Base-by-base conservation (phyloP, 1,140 invertebrate genomes). In the Nasonia vitripennis region DNA sequence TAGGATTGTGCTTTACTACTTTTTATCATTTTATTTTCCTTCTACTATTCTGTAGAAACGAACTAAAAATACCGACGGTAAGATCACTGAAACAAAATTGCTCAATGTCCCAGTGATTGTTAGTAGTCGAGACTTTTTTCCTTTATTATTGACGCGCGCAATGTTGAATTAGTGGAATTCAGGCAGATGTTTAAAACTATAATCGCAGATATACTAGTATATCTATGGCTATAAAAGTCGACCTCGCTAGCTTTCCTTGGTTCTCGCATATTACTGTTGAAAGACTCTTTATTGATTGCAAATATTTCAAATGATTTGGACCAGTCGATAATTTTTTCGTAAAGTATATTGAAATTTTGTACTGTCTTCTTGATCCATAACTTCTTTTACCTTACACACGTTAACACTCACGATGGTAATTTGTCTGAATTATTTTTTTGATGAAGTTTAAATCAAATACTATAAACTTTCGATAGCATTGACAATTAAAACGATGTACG, bases 11-110 rank as follows among this genome's bases (percentile, higher is more conserved):
- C 62, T 84, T 84, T 83, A 78, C 48, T 78, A 70, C 37, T 78
- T 78, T 75, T 74, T 84, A 84, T 73, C 55, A 71, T 37, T 87
- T 75, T 86, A 84, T 84, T 87, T 80, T 86, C 81, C 84, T 80
- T 67, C 86, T 86, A 85, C 79, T 84, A 87, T 81, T 88, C 78
- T 70, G 81, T 87, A 87, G 86, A 87, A 85, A 82, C 75, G 78
- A 89, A 86, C 78, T 88, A 86, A 31, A 86, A 86, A 78, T 84
- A 81, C 55, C 87, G 85, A 87, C 83, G 55, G 81, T 86, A 67
- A 73, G 37, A 82, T 81, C 74, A 86, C 73, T 84, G 79, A 78
- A 37, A 81, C 86, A 27, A 78, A 86, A 80, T 87, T 87, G n/a
- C 31, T 34, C 27, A 51, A 55, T 17, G 14, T 75, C 48, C 83